These are phyloP conservation scores for Vulpes ferrilata DNA, from an alignment of 2,113 vertebrate genomes.

Conservation along the genomic window DNA sequence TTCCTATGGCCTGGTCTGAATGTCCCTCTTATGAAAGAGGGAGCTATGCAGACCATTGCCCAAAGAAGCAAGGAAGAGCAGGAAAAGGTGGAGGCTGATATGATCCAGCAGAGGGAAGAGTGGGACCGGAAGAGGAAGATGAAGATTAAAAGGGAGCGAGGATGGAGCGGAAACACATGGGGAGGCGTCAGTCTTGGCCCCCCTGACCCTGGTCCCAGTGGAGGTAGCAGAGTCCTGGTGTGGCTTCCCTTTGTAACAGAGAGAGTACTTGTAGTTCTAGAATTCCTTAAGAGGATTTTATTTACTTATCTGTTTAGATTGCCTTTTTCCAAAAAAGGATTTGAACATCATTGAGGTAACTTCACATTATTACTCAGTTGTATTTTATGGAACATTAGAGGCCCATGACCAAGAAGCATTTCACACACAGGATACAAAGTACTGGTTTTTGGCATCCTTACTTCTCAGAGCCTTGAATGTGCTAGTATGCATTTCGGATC, in stretches of 20 bases:
- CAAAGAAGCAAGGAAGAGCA: conserved; percentile 90
- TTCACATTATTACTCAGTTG: neutral
- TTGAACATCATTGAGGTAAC: neutral
- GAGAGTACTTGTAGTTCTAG: neutral
- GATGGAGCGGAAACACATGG: conserved; percentile 95
- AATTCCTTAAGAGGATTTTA: neutral
- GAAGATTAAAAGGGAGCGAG: conserved; percentile 93
- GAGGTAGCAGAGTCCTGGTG: conserved; percentile 89
- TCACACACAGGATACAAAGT: neutral
- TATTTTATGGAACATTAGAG: neutral
- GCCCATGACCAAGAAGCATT: neutral
- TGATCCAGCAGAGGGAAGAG: conserved; percentile 90
- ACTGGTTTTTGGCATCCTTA: neutral
- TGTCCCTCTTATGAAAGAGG: conserved; percentile 88
- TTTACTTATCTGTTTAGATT: neutral
- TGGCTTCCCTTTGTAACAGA: neutral
- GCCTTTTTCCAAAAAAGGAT: neutral
- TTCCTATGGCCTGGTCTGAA: conserved; percentile 98
- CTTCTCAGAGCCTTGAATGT: neutral
- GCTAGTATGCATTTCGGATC: fast-evolving
- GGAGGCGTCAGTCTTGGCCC: conserved; percentile 93
- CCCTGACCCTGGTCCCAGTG: conserved; percentile 94
- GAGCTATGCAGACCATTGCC: conserved; percentile 85
- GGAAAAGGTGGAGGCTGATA: conserved; percentile 88
- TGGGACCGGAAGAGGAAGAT: conserved; percentile 92